Percentiles rank a stretch among this genome's conserved stretches.
phyloP scores from a whole-genome alignment of 2,888 invertebrate species.

The Tholera decimalis region DNA sequence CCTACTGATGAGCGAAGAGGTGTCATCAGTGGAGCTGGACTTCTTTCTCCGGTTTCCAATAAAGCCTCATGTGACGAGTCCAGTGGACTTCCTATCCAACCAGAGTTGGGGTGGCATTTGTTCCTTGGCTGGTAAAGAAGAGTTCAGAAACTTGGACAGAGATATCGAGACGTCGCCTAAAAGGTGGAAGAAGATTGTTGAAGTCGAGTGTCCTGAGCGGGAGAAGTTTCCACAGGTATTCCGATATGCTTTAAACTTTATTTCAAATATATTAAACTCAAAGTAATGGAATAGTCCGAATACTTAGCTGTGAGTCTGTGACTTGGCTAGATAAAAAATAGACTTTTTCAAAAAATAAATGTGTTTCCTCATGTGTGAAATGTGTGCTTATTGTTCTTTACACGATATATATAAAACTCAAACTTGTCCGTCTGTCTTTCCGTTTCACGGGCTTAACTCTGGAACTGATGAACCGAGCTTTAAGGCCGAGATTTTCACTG shows the following conservation, averaged over 20 bases:
- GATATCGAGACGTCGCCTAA: slow-evolving; percentile 99
- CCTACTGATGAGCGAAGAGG: slow-evolving; percentile 96
- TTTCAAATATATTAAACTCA: too few relatives aligned
- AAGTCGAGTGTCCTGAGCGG: slow-evolving; percentile 98
- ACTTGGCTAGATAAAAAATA: too few relatives aligned
- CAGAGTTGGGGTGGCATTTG: slow-evolving; percentile 99
- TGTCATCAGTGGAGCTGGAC: slow-evolving; percentile 96
- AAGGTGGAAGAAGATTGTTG: slow-evolving; percentile 99
- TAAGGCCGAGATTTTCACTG: too few relatives aligned
- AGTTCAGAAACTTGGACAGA: slow-evolving; percentile 97
- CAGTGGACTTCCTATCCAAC: slow-evolving; percentile 98
- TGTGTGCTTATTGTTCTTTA: too few relatives aligned
- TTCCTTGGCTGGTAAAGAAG: slow-evolving; percentile 97
- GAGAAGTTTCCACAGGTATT: slow-evolving; percentile 97
- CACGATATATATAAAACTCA: too few relatives aligned
- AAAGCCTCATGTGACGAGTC: slow-evolving; percentile 97
- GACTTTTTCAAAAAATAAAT: too few relatives aligned
- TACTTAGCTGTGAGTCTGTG: background rate
- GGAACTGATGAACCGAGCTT: too few relatives aligned
- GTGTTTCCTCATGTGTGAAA: too few relatives aligned
- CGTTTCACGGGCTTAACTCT: too few relatives aligned
- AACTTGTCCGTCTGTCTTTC: too few relatives aligned
- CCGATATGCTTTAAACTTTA: background rate
- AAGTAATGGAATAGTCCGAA: background rate
- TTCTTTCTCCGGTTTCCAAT: slow-evolving; percentile 98